Percentiles rank a stretch among this genome's conserved stretches.
phyloP scores from a whole-genome alignment of 2,888 invertebrate species.

The Meteorus colon region DNA sequence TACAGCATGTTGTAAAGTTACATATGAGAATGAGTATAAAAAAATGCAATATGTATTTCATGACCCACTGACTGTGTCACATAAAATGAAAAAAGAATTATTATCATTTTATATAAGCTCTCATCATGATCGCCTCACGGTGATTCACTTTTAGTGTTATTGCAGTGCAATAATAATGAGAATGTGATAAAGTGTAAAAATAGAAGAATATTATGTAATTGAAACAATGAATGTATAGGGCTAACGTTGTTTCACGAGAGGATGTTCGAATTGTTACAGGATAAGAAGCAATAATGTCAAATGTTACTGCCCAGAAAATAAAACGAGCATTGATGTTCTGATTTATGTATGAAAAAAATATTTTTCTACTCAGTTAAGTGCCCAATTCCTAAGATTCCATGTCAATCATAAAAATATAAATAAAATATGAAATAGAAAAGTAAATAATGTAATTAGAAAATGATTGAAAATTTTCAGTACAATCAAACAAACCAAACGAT shows the following conservation, averaged over 20 bases:
- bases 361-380: neutral
- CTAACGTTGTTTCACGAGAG: neutral
- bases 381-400: no score
- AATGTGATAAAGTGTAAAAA: neutral
- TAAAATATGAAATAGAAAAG: no score
- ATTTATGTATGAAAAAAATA: neutral
- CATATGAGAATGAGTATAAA: neutral
- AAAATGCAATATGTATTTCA: constrained; percentile 22
- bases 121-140: constrained; percentile 6
- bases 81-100: neutral
- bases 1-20: neutral
- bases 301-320: neutral
- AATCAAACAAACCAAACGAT: no score
- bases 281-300: neutral
- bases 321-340: neutral
- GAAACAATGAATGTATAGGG: constrained; percentile 7
- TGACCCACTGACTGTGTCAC: neutral
- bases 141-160: constrained; percentile 26
- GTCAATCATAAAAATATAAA: no score
- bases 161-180: neutral
- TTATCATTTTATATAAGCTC: neutral
- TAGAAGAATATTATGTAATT: neutral
- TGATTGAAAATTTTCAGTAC: no score
- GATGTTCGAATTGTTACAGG: neutral
- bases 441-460: no score